These are phyloP conservation scores for Notothenia rossii DNA, from an alignment of 2,113 vertebrate species.

Conservation along the genomic window DNA sequence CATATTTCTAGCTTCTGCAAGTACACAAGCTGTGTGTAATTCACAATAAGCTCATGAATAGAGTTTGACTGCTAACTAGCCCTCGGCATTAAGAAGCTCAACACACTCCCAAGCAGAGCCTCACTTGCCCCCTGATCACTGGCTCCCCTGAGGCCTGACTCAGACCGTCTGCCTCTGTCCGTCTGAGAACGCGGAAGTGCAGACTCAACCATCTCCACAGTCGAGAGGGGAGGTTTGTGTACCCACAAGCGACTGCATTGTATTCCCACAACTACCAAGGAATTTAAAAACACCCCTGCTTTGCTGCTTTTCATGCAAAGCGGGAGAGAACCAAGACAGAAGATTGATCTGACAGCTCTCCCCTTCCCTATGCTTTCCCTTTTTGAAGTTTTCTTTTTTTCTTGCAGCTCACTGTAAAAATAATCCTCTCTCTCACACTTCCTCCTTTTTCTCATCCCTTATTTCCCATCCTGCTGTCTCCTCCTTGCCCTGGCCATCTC, in stretches of 20 bases:
- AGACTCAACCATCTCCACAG: slow-evolving; percentile 58
- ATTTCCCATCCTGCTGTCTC: not conserved
- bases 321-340: slow-evolving; percentile 33
- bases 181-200: slow-evolving; percentile 55
- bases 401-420: slow-evolving; percentile 14
- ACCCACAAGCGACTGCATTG: slow-evolving; percentile 49
- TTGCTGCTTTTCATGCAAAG: slow-evolving; percentile 60
- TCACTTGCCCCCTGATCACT: slow-evolving; percentile 17
- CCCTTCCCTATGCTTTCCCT: slow-evolving; percentile 1
- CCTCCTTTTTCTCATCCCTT: not conserved
- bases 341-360: slow-evolving; percentile 58
- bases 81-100: slow-evolving; percentile 1
- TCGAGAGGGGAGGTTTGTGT: slow-evolving; percentile 29
- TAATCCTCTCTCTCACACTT: not conserved
- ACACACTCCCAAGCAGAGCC: slow-evolving; percentile 27
- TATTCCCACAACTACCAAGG: slow-evolving; percentile 55
- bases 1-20: not conserved
- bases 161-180: slow-evolving; percentile 64
- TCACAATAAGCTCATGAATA: slow-evolving; percentile 1
- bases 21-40: not conserved
- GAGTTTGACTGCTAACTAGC: slow-evolving; percentile 25
- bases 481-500: slow-evolving; percentile 54
- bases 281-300: slow-evolving; percentile 65
- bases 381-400: slow-evolving; percentile 7
- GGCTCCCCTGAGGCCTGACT: slow-evolving; percentile 62